phyloP scores from a whole-genome alignment of 2,797 vertebrate genomes.

The Rallus crepitans region DNA sequence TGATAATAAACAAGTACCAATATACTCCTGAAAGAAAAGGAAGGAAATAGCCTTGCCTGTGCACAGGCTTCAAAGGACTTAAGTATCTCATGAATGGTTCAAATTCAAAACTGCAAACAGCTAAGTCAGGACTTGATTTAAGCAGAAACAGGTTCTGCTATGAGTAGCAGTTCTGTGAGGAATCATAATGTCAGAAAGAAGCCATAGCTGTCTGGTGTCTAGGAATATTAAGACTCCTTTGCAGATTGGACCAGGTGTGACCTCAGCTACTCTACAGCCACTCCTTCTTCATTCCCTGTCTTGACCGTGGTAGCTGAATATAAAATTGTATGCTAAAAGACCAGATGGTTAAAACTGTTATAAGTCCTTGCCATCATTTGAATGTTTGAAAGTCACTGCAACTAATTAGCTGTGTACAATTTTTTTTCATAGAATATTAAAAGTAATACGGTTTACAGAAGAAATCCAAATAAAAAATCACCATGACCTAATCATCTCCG shows the following conservation, averaged over 20 bases:
- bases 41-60: background rate
- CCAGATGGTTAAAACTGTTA: background rate
- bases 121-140: background rate
- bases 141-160: background rate
- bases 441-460: background rate
- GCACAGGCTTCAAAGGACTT: background rate
- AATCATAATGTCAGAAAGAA: background rate
- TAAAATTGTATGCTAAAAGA: background rate
- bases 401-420: background rate
- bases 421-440: background rate
- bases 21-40: background rate
- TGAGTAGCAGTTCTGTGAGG: background rate
- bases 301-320: background rate
- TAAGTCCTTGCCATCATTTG: background rate
- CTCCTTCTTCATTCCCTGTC: background rate
- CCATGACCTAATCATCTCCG: background rate
- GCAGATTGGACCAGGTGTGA: background rate
- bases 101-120: background rate
- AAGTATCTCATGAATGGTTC: background rate
- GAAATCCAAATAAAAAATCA: background rate
- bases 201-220: background rate
- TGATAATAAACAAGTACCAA: slow-evolving; percentile 51
- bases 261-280: background rate
- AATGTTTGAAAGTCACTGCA: background rate
- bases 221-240: background rate